These are phyloP conservation scores for Listronotus bonariensis DNA, from an alignment of 1,140 invertebrate genomes.

Conservation along the genomic window DNA sequence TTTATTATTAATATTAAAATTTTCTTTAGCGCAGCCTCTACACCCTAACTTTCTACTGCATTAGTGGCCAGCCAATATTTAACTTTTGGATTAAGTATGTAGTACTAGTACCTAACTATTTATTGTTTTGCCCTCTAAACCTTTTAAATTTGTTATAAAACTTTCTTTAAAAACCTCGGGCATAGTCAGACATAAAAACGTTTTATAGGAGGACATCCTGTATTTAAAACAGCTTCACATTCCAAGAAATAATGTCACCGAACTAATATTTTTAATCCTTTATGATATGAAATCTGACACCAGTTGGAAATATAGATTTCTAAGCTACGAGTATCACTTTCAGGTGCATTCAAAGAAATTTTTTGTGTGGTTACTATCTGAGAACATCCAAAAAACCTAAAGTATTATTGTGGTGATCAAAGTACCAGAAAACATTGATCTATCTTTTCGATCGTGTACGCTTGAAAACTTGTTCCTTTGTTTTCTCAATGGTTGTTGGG, in stretches of 20 bases:
- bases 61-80: too few species aligned
- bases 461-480: slow-evolving; percentile 23
- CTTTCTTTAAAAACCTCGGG: too few species aligned
- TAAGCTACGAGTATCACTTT: slow-evolving; percentile 22
- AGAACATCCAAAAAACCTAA: slow-evolving; percentile 22
- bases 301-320: slow-evolving; percentile 22
- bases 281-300: slow-evolving; percentile 30
- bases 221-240: slow-evolving; percentile 15
- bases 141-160: too few species aligned
- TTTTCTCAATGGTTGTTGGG: slow-evolving; percentile 26
- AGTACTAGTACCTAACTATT: too few species aligned
- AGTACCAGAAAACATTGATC: slow-evolving; percentile 20
- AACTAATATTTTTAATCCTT: slow-evolving; percentile 18
- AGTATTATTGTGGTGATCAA: slow-evolving; percentile 23
- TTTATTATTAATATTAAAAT: too few species aligned
- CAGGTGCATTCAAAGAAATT: slow-evolving; percentile 22
- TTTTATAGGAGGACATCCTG: too few species aligned
- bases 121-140: too few species aligned
- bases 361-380: slow-evolving; percentile 21
- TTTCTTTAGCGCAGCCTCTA: too few species aligned
- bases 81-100: too few species aligned
- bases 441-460: slow-evolving; percentile 19
- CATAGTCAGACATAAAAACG: too few species aligned
- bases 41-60: too few species aligned
- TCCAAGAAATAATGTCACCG: slow-evolving; percentile 28